Base-by-base conservation (phyloP, 2,888 invertebrate genomes). In the Orthosia incerta region DNA sequence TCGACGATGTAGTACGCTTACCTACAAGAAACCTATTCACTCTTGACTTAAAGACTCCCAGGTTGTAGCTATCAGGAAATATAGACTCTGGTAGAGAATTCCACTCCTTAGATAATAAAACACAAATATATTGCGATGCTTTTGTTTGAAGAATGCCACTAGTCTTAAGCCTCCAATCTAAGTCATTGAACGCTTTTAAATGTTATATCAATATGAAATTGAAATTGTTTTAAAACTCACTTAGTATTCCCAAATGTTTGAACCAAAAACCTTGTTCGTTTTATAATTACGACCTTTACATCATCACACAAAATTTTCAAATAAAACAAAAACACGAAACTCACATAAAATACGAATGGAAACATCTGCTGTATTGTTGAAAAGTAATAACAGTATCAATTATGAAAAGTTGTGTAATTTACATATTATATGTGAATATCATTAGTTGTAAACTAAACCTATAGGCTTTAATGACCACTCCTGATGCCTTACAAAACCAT, bases 291-390 rank as follows among this genome's bases (percentile, higher is more conserved):
- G 48, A 55, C 23, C 39, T 55, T 20, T 20, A 45, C n/a, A 39
- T 23, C n/a, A 62, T 55, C 39, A 63, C 26, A 48, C 20, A 18
- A 12, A n/a, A 26, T 39, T 72, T 61, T 23, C 16, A 39, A 55
- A 61, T 55, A 55, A 62, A 62, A 72, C n/a, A 39, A 45, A 39
- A 60, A 55, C 62, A 72, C 48, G 73, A 15, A 55, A 55, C 39
- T 39, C 23, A 16, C 48, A 48, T 50, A 26, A 74, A 62, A 26
- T 39, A 39, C 20, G 15, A 39, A 4, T 12, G 0, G n/a, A 55
- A 55, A 45, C 72, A 55, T 55, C 53, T 72, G 73, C 39, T 3
- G 23, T 56, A 63, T 63, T 45, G 64, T 56, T 50, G 31, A 0
- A 26, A 56, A 56, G 63, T 26, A 26, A 39, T 55, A 50, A 45